A percentile compares a stretch with the other conserved stretches of the same genome.
These are phyloP conservation scores for Coregonus clupeaformis DNA, from an alignment of 2,113 vertebrate genomes.

Conservation along the genomic window DNA sequence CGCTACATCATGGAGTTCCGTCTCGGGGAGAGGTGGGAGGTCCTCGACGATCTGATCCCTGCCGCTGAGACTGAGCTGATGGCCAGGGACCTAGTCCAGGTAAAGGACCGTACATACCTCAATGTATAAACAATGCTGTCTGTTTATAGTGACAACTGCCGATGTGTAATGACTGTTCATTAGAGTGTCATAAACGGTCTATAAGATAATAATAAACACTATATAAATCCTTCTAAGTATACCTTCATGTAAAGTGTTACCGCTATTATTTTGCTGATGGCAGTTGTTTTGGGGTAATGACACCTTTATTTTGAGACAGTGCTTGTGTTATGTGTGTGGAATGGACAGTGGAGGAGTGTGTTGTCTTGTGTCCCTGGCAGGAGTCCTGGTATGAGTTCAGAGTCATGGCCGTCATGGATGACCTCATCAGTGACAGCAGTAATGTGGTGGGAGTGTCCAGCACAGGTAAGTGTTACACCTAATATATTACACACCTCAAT, in stretches of 20 bases:
- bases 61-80: constrained; percentile 90
- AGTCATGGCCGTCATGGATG: constrained; percentile 97
- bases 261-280: too few species aligned
- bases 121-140: neutral
- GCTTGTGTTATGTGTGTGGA: neutral
- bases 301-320: neutral
- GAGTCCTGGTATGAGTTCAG: constrained; percentile 99
- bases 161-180: too few species aligned
- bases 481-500: neutral
- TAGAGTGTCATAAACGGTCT: neutral
- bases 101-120: constrained; percentile 48
- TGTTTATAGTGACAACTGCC: too few species aligned
- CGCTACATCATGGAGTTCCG: constrained; percentile 97
- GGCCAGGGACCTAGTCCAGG: constrained; percentile 95
- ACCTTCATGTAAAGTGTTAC: too few species aligned
- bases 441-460: constrained; percentile 97
- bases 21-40: constrained; percentile 93
- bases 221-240: neutral
- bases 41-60: constrained; percentile 87
- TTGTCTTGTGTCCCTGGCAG: constrained; percentile 62
- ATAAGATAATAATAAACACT: neutral
- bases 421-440: constrained; percentile 98
- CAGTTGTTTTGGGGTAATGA: neutral
- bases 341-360: neutral
- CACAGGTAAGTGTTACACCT: constrained; percentile 80